These are phyloP conservation scores for Typhlichthys subterraneus DNA, from an alignment of 2,797 vertebrate species.

Conservation along the genomic window DNA sequence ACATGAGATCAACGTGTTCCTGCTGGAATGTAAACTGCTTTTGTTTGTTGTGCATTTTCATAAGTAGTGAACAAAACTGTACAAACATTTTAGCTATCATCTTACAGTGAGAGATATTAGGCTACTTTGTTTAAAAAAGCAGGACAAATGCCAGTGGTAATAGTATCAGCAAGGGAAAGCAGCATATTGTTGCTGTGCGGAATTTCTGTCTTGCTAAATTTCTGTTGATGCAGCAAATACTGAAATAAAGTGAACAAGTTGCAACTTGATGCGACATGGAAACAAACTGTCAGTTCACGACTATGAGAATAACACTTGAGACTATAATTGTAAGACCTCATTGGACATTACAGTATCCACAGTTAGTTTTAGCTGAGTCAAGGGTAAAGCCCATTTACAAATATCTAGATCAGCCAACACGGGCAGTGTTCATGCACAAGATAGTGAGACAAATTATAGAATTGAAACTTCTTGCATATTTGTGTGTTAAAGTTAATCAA, in stretches of 20 bases:
- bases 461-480: not conserved
- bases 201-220: slow-evolving; percentile 49
- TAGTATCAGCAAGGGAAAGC: slow-evolving; percentile 52
- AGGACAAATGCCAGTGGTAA: not conserved
- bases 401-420: slow-evolving; percentile 4
- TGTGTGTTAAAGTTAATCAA: no score
- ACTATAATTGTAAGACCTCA: not conserved
- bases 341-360: not conserved
- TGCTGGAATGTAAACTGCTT: not conserved
- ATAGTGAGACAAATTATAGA: slow-evolving; percentile 7
- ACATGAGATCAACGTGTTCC: not conserved
- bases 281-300: not conserved
- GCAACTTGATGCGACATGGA: not conserved
- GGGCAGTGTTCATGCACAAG: not conserved
- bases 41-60: not conserved
- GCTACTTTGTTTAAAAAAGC: not conserved
- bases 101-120: not conserved
- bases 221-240: not conserved
- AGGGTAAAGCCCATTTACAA: not conserved
- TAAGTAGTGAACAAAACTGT: not conserved
- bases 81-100: not conserved
- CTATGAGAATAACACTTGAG: not conserved
- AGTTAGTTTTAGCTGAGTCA: no score
- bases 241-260: slow-evolving; percentile 1
- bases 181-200: slow-evolving; percentile 6